These are phyloP conservation scores for Furcifer pardalis DNA, from an alignment of 2,797 vertebrate species.

Conservation along the genomic window DNA sequence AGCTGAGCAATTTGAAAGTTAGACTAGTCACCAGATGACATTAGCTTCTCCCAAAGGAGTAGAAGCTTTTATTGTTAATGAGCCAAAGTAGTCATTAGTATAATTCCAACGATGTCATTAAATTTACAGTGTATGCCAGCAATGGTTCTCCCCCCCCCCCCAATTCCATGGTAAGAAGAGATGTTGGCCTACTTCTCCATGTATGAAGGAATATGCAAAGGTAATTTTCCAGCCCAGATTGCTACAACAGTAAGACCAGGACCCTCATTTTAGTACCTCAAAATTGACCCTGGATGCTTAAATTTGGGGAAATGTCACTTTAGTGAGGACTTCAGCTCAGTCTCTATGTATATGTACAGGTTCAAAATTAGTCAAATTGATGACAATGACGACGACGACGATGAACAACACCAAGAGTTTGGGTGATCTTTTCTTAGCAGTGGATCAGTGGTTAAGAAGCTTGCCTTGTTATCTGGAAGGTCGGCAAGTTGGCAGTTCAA, in stretches of 20 bases:
- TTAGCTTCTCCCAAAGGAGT: constrained; percentile 28
- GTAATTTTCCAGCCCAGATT: neutral
- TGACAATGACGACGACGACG: no score
- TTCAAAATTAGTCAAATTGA: no score
- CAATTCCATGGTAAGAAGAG: neutral
- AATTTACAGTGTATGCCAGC: constrained; percentile 16
- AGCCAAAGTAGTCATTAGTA: constrained; percentile 43
- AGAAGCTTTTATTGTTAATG: constrained; percentile 52
- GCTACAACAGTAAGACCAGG: neutral
- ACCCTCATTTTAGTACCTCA: neutral
- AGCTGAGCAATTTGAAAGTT: constrained; percentile 25
- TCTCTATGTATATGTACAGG: no score
- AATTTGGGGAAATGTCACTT: neutral
- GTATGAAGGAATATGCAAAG: neutral
- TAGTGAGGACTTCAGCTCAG: no score
- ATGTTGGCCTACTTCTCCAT: constrained; percentile 1
- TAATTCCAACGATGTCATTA: constrained; percentile 37
- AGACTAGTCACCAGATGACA: constrained; percentile 30
- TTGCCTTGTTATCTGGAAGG: no score
- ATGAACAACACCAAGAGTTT: no score
- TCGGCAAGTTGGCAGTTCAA: no score
- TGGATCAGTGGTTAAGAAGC: no score
- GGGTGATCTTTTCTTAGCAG: neutral
- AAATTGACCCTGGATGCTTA: neutral
- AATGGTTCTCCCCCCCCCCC: neutral